Evolutionary conservation across 2,888 invertebrate genomes (phyloP), one percentile per base, ranked within the genome.

Genomic region (Cosmorhoe ocellata): DNA sequence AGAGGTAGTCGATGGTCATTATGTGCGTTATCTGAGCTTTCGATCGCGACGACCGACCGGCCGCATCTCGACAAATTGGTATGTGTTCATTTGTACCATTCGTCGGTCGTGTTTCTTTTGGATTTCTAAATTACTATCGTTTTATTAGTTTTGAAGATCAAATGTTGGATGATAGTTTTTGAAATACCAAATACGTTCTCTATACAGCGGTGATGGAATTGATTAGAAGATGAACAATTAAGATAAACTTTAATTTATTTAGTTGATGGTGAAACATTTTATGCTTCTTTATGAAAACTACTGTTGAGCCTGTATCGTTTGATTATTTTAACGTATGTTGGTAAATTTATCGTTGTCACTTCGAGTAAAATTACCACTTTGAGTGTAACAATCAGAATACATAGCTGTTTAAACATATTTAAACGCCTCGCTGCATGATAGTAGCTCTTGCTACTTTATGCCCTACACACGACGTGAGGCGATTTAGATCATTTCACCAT

Each of bases 1-100:
- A 49, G 62, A 67, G 66, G 77, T 76, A 71, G 76, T 67, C 71
- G 71, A 74, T 75, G 70, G 71, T 73, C 72, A 81, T 81, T 82
- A 80, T 67, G 69, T 68, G 59, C 58, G 62, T 75, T 84, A 85
- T 84, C 84, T 71, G 49, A 33, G 47, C 60, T 68, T 68, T 70
- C 68, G 70, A 84, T 84, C 84, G 71, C 75, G 79, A 77, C 76
- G 76, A 76, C 64, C 68, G 66, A 59, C 56, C 56, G 58, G 59
- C 56, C 55, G 58, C 46, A 52, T 61, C 59, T 63, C 66, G 73
- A 76, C 76, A 75, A 75, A 76, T 78, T 76, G 67, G 61, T 63
- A 64, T 66, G 63, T 64, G 64, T 62, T 69, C 64, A 65, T 68
- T 68, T 67, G 59, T 61, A 61, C 51, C 56, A 59, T 59, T 56